These are phyloP conservation scores for Platyscapa corneri DNA, from an alignment of 1,140 invertebrate genomes.

Conservation along the genomic window DNA sequence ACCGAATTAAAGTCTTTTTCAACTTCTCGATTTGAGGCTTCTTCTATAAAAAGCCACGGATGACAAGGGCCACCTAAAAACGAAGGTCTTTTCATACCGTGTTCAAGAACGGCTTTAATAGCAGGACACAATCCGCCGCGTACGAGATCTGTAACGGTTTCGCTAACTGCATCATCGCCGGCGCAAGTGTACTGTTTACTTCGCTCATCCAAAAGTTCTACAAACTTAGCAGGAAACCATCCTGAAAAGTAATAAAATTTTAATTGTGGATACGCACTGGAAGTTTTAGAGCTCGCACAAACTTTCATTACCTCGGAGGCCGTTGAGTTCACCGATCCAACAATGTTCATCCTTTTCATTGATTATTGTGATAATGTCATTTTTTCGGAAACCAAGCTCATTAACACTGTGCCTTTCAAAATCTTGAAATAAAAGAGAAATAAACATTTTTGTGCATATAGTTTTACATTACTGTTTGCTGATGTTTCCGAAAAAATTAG, in stretches of 20 bases:
- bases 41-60: slow-evolving; percentile 99
- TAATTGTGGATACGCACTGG: not conserved
- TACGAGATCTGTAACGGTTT: slow-evolving; percentile 96
- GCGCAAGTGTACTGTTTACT: slow-evolving; percentile 97
- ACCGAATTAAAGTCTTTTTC: slow-evolving; percentile 99
- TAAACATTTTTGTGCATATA: not conserved
- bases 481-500: not conserved
- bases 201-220: slow-evolving; percentile 96
- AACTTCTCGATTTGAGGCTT: slow-evolving; percentile 95
- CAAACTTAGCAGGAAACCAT: slow-evolving; percentile 99
- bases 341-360: slow-evolving; percentile 99
- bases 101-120: slow-evolving; percentile 94
- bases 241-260: slow-evolving; percentile 70
- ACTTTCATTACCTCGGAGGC: slow-evolving; percentile 82
- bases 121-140: slow-evolving; percentile 94
- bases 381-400: slow-evolving; percentile 98
- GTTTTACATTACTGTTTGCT: not conserved
- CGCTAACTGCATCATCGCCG: slow-evolving; percentile 97
- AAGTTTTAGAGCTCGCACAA: not conserved
- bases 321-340: slow-evolving; percentile 99
- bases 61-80: slow-evolving; percentile 93
- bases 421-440: slow-evolving; percentile 77
- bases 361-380: slow-evolving; percentile 98
- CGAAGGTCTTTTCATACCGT: slow-evolving; percentile 94
- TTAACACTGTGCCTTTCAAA: slow-evolving; percentile 99